These are phyloP conservation scores for Drosophila anceps DNA, from an alignment of 2,888 invertebrate genomes.

Conservation along the genomic window DNA sequence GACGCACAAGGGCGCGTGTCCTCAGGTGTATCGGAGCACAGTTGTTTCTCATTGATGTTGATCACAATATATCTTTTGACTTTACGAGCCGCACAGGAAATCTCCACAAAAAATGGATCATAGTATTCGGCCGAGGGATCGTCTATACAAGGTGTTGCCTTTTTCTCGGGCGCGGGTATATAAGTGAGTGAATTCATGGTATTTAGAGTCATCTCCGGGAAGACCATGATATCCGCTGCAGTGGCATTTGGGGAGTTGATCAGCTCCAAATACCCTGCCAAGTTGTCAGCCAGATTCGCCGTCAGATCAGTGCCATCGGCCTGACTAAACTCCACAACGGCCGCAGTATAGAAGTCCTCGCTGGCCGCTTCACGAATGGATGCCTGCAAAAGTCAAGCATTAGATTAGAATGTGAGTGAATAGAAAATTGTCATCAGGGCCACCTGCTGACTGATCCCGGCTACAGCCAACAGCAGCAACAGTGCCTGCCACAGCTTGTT, in stretches of 20 bases:
- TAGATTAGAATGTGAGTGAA: no score
- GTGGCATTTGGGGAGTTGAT: conserved; percentile 70
- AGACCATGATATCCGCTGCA: conserved; percentile 91
- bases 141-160: conserved; percentile 78
- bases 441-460: conserved; percentile 58
- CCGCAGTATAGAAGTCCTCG: conserved; percentile 87
- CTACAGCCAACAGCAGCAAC: conserved; percentile 17
- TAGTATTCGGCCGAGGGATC: conserved; percentile 45
- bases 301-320: conserved; percentile 4
- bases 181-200: conserved; percentile 70
- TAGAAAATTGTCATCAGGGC: neutral
- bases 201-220: conserved; percentile 89
- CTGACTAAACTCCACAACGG: conserved; percentile 87
- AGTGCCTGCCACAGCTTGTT: conserved; percentile 2
- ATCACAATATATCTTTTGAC: conserved; percentile 89
- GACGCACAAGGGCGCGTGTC: conserved; percentile 77
- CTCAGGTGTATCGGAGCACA: conserved; percentile 85
- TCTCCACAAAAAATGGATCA: conserved; percentile 67
- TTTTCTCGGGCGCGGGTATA: conserved; percentile 70
- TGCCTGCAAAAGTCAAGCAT: conserved; percentile 57
- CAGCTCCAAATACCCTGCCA: conserved; percentile 74
- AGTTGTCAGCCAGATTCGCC: conserved; percentile 68
- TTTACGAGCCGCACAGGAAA: conserved; percentile 79
- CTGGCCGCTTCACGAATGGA: conserved; percentile 32
- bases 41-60: conserved; percentile 89